These are phyloP conservation scores for Zonitis immaculata DNA, from an alignment of 2,888 invertebrate species.

Conservation along the genomic window DNA sequence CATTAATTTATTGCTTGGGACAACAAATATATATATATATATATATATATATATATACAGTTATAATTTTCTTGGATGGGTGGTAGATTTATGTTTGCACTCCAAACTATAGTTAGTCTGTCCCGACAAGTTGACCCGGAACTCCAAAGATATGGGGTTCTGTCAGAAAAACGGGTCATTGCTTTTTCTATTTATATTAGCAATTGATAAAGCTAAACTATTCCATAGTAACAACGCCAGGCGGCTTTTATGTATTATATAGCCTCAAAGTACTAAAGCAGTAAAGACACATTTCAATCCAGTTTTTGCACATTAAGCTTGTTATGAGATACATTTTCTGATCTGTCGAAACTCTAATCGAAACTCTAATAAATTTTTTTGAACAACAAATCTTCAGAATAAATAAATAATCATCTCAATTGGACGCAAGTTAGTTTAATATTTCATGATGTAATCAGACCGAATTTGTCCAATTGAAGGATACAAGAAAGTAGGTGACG, in stretches of 20 bases:
- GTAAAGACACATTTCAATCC: not conserved
- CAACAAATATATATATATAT: too few relatives aligned
- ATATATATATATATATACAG: constrained; percentile 30
- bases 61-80: constrained; percentile 31
- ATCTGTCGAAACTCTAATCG: too few relatives aligned
- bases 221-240: not conserved
- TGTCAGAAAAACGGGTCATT: constrained; percentile 18
- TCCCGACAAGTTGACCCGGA: constrained; percentile 20
- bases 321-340: too few relatives aligned
- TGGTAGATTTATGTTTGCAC: constrained; percentile 29
- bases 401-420: too few relatives aligned
- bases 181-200: constrained; percentile 13
- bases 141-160: constrained; percentile 19
- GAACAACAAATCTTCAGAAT: too few relatives aligned
- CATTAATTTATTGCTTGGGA: constrained; percentile 32
- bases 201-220: constrained; percentile 14
- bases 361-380: too few relatives aligned
- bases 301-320: constrained; percentile 1
- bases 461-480: too few relatives aligned
- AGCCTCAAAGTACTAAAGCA: not conserved
- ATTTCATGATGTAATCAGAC: too few relatives aligned
- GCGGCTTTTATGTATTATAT: not conserved
- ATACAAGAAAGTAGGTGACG: too few relatives aligned
- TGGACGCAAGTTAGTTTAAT: too few relatives aligned
- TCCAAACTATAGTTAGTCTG: constrained; percentile 24